phyloP scores from a whole-genome alignment of 2,113 vertebrate genomes.

The Arizona elegans region DNA sequence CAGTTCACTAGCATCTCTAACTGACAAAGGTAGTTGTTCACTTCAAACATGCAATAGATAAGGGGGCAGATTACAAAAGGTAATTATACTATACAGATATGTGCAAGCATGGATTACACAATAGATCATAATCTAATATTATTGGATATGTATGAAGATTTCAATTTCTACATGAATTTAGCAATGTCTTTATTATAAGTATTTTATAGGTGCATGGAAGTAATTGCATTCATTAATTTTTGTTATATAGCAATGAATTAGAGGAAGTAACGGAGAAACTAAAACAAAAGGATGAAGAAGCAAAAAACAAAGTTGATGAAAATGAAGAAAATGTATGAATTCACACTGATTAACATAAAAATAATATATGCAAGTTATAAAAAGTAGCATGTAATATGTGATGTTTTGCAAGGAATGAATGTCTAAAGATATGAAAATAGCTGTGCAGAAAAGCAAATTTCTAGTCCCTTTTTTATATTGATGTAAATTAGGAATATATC shows the following conservation, averaged over 20 bases:
- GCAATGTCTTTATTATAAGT: neutral
- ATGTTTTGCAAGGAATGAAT: neutral
- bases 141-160: neutral
- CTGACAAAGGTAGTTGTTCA: neutral
- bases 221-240: conserved; percentile 22
- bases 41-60: neutral
- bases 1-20: neutral
- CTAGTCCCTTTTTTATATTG: neutral
- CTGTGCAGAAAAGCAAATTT: neutral
- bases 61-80: neutral
- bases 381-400: neutral
- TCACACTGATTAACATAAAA: neutral
- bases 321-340: conserved; percentile 78
- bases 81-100: neutral
- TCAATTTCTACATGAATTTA: neutral
- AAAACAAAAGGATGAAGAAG: conserved; percentile 70
- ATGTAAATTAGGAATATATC: neutral
- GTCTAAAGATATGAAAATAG: neutral
- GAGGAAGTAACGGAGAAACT: conserved; percentile 69
- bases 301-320: conserved; percentile 73
- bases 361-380: neutral
- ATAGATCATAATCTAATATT: neutral
- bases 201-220: neutral
- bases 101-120: neutral
- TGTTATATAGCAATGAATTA: conserved; percentile 73